Percentiles rank a stretch among this genome's conserved stretches.
phyloP scores from a whole-genome alignment of 2,797 vertebrate species.

The Sternarchorhynchus goeldii region DNA sequence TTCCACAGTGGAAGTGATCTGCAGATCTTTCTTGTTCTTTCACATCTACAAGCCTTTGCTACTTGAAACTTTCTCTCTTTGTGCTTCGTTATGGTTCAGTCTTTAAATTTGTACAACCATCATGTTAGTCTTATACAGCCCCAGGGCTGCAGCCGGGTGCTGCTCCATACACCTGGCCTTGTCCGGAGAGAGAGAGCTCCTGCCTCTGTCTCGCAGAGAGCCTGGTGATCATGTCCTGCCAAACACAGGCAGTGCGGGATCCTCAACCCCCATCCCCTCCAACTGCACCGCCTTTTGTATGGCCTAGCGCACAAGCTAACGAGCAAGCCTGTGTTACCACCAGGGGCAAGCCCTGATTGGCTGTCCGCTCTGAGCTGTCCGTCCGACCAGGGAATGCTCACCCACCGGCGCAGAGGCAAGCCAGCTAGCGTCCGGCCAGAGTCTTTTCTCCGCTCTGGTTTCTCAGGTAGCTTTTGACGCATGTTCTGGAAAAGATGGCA shows the following conservation, averaged over 20 bases:
- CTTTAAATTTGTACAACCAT: too few relatives aligned
- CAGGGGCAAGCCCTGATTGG: not conserved
- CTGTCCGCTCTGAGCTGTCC: not conserved
- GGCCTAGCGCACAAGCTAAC: not conserved
- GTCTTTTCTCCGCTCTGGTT: not conserved
- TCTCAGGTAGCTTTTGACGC: not conserved
- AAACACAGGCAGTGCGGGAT: not conserved
- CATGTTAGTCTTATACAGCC: too few relatives aligned
- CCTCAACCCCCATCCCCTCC: not conserved
- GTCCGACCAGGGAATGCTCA: too few relatives aligned
- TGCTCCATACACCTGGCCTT: not conserved
- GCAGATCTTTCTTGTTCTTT: too few relatives aligned
- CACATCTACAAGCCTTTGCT: too few relatives aligned
- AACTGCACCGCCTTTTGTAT: too few relatives aligned
- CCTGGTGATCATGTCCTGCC: not conserved
- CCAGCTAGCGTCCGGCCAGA: not conserved
- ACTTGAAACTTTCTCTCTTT: too few relatives aligned
- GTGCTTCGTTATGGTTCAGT: too few relatives aligned
- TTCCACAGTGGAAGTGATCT: not conserved
- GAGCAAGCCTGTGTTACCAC: not conserved
- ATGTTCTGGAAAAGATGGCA: conserved; percentile 12
- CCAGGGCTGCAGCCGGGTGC: not conserved
- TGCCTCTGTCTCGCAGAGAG: not conserved
- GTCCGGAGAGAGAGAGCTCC: not conserved
- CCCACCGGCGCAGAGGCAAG: too few relatives aligned